Evolutionary conservation across 2,888 invertebrate species (phyloP), one percentile per base, ranked within the genome.

Genomic region (Parelbella ahira): DNA sequence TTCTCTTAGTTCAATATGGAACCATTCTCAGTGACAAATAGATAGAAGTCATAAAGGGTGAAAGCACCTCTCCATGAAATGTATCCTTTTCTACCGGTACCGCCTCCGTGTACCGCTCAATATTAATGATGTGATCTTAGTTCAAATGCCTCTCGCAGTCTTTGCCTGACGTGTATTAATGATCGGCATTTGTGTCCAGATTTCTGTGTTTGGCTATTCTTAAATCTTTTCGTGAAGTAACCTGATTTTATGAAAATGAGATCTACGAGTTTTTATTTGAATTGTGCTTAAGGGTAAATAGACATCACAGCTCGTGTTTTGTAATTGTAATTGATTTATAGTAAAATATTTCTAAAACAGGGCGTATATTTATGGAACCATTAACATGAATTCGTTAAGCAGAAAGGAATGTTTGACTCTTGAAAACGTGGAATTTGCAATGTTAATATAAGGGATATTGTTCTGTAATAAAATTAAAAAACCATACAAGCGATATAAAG

Each of bases 121-220:
- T 86, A 86, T 87, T 86, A 87, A 86, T 87, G 84, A 86, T 82
- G 78, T 75, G 81, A 84, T 80, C 73, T 84, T 75, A 80, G 79
- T 76, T 76, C 79, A 73, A 75, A 74, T 75, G 77, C 78, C 77
- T 73, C 69, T 63, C 60, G 64, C 72, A 74, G 77, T 68, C 69
- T 68, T 63, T 57, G 58, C 69, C 67, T 70, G 86, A 86, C 84
- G 68, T 65, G 64, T 76, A 84, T 83, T 82, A 84, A 87, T 84
- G 83, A 66, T 63, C 58, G 45, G 60, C 68, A 74, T 79, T 80
- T 76, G 72, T 80, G 80, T 63, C 67, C 76, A 69, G 68, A 66
- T 66, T 68, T 64, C 63, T 68, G 57, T 60, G 61, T 60, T 62
- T 63, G 72, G 65, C 67, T 68, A 68, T 63, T 37, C 21, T 28